Evolutionary conservation across 2,113 vertebrate species (phyloP), one percentile per base, ranked within the genome.

Genomic region (Piliocolobus tephrosceles): DNA sequence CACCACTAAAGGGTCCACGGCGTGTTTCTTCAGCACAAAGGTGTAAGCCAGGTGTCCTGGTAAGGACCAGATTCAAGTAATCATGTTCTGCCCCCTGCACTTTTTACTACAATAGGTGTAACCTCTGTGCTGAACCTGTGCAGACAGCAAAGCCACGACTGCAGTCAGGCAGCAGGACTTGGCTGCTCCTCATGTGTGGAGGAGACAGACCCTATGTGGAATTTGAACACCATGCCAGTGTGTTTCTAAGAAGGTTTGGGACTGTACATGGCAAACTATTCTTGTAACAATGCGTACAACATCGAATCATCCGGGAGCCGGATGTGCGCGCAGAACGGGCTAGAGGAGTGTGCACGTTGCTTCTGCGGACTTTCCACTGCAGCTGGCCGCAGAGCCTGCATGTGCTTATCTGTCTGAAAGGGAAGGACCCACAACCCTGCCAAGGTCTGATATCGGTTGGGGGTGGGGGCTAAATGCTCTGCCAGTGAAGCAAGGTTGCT

Each of bases 1-100:
- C 4, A 8, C 58, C 78, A 2, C 0, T 16, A 2, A 11, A 4
- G 47, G 32, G 2, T 4, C 70, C 17, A 2, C 1, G 25, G 52
- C 5, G 0, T 1, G 23, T 40, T 13, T 52, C 22, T 5, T 23
- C 3, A 10, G 87, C 35, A 20, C 30, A 7, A 35, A 12, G 5
- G 12, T 27, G 14, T 32, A 1, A 50, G 40, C 55, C 92, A 58
- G 57, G 66, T n/a, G 50, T 50, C 47, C 58, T 23, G 75, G 82
- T 13, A 57, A 47, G 66, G 57, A 45, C 0, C 0, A 4, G 57
- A 16, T 1, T 25, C 45, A 14, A 38, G 55, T 13, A 5, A 4
- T 6, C 6, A 4, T 32, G 17, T 45, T 70, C 43, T 38, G 7
- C n/a, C 32, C 38, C 40, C 35, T 20, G 61, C 35, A 13, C 18